Base-by-base conservation (phyloP, 1,140 invertebrate genomes). In the Apis dorsata region DNA sequence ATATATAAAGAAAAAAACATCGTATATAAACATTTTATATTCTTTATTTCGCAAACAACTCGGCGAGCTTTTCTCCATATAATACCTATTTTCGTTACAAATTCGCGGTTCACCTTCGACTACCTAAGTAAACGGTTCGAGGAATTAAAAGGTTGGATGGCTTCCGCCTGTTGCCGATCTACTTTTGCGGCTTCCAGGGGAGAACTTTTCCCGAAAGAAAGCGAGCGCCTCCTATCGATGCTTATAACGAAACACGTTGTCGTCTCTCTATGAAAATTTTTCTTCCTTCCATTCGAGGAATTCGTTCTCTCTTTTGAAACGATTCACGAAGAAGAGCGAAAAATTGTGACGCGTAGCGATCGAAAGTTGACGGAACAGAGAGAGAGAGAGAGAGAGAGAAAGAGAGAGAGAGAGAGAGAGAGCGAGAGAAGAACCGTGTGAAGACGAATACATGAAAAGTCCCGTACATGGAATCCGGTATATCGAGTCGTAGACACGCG, bases 401-500 rank as follows among this genome's bases (percentile, higher is more conserved):
- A 63, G 7, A 19, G 17, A 49, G 59, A 63, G 7, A 19, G 17
- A 44, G 19, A 34, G 19, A 34, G 59, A 51, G 55, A 73, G 17
- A 75, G 55, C 71, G 70, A 59, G 76, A 65, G 77, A 86, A 76
- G 53, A 83, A 86, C 88, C 89, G 88, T 90, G 89, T 83, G 88
- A 90, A 90, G 85, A 85, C 62, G 83, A 83, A 57, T 28, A 34
- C 49, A 79, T 85, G 85, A 77, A 89, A 87, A 90, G 85, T 89
- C 78, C 86, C 85, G 89, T 84, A 80, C 84, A 65, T 66, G 74
- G 71, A 90, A 74, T 12, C 78, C 76, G 75, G 83, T 81, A 82
- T 68, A 19, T 49, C 13, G 68, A 8, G 44, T 75, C 70, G 65
- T 44, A 12, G 28, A 59, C 19, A 44, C 86, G 73, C 74, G 68